phyloP scores from a whole-genome alignment of 2,797 vertebrate genomes.

The Chanos chanos region DNA sequence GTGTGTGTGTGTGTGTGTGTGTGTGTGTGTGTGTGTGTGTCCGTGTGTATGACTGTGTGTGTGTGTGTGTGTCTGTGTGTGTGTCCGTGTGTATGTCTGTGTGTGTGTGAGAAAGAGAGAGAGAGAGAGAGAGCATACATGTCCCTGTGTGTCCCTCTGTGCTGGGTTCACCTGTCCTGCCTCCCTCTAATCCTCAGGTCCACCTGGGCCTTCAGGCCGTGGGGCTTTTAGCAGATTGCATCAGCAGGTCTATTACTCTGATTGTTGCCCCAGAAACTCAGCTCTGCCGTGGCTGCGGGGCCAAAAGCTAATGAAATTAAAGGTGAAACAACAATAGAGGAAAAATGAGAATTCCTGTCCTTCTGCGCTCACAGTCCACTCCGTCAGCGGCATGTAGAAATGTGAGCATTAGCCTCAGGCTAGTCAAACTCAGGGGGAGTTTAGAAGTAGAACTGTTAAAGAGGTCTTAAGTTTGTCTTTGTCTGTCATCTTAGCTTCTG shows the following conservation, averaged over 20 bases:
- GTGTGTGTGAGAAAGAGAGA: not conserved
- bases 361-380: slow-evolving; percentile 47
- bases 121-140: no score
- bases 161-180: slow-evolving; percentile 67
- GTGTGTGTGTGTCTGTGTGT: no score
- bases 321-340: slow-evolving; percentile 59
- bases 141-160: slow-evolving; percentile 9
- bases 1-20: no score
- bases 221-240: slow-evolving; percentile 78
- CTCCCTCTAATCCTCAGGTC: slow-evolving; percentile 66
- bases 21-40: no score
- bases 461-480: not conserved
- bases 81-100: not conserved
- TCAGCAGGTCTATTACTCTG: slow-evolving; percentile 71
- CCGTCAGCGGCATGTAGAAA: slow-evolving; percentile 35
- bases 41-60: no score
- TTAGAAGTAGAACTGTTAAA: slow-evolving; percentile 12
- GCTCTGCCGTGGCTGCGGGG: slow-evolving; percentile 33
- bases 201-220: slow-evolving; percentile 65
- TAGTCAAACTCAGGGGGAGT: slow-evolving; percentile 11
- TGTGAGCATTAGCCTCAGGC: slow-evolving; percentile 40
- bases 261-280: slow-evolving; percentile 71
- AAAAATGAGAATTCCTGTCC: slow-evolving; percentile 48
- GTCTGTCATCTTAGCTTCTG: slow-evolving; percentile 6
- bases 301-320: slow-evolving; percentile 62